Evolutionary conservation across 2,113 vertebrate species (phyloP).

Genomic region (Orthonyx spaldingii): DNA sequence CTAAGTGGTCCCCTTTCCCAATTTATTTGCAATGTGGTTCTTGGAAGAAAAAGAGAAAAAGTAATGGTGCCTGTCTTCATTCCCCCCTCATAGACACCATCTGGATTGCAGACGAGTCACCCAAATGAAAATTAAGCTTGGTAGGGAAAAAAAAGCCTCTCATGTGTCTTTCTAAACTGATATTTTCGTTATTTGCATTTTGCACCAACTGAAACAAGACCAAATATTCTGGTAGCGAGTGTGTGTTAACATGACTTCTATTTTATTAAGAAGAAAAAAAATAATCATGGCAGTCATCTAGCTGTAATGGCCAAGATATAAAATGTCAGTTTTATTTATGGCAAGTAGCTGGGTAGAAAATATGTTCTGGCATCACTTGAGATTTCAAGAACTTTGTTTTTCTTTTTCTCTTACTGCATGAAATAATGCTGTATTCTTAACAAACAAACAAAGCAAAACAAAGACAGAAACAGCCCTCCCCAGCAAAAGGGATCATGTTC

Average conservation of each 20-base stretch:
- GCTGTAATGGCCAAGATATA: conserved; percentile 55
- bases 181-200: conserved; percentile 8
- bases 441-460: conserved; percentile 52
- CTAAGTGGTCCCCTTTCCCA: background rate
- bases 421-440: conserved; percentile 55
- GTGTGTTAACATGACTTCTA: conserved; percentile 12
- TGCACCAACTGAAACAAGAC: conserved; percentile 8
- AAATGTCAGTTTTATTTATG: conserved; percentile 67
- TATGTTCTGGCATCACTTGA: conserved; percentile 54
- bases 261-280: conserved; percentile 31
- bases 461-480: background rate
- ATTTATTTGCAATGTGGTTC: background rate
- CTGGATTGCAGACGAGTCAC: background rate
- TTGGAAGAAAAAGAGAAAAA: background rate
- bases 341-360: conserved; percentile 64
- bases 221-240: conserved; percentile 2
- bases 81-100: background rate
- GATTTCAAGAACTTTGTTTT: conserved; percentile 63
- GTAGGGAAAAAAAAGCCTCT: background rate
- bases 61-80: background rate
- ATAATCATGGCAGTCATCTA: conserved; percentile 19
- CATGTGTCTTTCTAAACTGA: background rate
- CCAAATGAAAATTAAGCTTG: conserved; percentile 12
- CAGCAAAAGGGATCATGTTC: background rate
- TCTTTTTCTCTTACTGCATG: conserved; percentile 35